Percentiles rank a stretch among this genome's conserved stretches.
Conservation (phyloP, 2,888 invertebrate genomes). For the Nebria brevicollis region DNA sequence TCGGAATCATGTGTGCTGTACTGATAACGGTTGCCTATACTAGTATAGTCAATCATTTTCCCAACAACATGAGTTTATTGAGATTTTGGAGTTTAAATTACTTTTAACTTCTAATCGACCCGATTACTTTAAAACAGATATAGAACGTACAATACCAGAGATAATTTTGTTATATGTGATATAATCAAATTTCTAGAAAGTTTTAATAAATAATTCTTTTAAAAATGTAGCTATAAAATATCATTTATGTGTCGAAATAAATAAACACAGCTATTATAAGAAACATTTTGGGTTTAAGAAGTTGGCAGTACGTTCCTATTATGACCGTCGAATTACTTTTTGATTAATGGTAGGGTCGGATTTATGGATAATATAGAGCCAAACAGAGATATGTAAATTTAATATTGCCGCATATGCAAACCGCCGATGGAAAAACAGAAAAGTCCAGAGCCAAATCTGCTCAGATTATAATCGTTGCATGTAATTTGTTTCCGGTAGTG, state of each 20-base stretch:
- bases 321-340: slow-evolving; percentile 43
- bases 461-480: slow-evolving; percentile 46
- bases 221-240: no score
- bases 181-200: no score
- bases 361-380: slow-evolving; percentile 7
- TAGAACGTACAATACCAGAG: no score
- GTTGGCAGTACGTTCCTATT: slow-evolving; percentile 22
- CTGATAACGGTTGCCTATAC: not conserved
- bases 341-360: slow-evolving; percentile 37
- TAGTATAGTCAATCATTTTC: not conserved
- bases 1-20: slow-evolving; percentile 2
- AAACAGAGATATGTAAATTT: slow-evolving; percentile 44
- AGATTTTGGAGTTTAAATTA: no score
- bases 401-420: slow-evolving; percentile 33
- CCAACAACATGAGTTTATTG: not conserved
- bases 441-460: slow-evolving; percentile 37
- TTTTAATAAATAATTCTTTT: no score
- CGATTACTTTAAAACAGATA: no score
- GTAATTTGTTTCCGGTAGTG: slow-evolving; percentile 43
- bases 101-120: no score
- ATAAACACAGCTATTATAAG: not conserved
- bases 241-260: no score
- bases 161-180: no score
- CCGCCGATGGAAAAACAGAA: slow-evolving; percentile 22
- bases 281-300: not conserved